phyloP scores from a whole-genome alignment of 2,888 invertebrate genomes.

The Lasioglossum malachurum region DNA sequence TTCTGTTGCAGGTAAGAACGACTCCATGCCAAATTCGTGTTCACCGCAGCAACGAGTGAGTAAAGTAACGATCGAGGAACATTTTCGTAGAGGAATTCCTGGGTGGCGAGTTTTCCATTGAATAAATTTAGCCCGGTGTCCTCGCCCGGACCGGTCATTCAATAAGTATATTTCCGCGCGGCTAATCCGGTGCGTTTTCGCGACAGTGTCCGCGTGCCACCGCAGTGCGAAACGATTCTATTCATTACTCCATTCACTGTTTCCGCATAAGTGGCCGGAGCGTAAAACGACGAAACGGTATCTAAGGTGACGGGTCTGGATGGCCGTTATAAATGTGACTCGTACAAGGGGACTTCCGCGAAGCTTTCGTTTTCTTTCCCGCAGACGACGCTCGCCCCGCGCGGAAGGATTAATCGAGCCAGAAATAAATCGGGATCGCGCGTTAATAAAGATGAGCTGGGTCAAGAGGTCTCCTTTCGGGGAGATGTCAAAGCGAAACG shows the following conservation, averaged over 20 bases:
- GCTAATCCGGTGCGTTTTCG: neutral
- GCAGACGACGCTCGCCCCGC: constrained; percentile 24
- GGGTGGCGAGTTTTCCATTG: constrained; percentile 17
- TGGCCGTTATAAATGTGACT: constrained; percentile 57
- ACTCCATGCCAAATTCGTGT: neutral
- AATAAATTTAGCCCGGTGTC: constrained; percentile 10
- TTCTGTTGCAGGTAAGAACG: constrained; percentile 9
- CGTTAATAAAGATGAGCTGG: constrained; percentile 54
- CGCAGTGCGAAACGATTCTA: constrained; percentile 39
- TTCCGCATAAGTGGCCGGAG: constrained; percentile 55
- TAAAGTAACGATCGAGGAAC: constrained; percentile 1
- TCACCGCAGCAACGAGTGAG: neutral
- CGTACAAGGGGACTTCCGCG: constrained; percentile 55
- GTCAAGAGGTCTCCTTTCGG: constrained; percentile 47
- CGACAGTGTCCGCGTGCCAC: constrained; percentile 1
- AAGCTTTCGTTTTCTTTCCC: constrained; percentile 57
- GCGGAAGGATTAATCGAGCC: constrained; percentile 60
- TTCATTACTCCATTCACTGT: constrained; percentile 56
- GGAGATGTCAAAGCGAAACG: constrained; percentile 31
- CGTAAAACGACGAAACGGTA: constrained; percentile 52
- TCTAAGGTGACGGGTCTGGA: constrained; percentile 36
- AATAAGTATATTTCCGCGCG: constrained; percentile 4
- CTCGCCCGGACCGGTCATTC: neutral
- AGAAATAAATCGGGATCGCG: constrained; percentile 57
- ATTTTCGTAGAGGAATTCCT: constrained; percentile 16